A percentile compares a stretch with the other conserved stretches of the same genome.
phyloP scores from a whole-genome alignment of 2,888 invertebrate genomes.

The Rugalucina vietnamica region DNA sequence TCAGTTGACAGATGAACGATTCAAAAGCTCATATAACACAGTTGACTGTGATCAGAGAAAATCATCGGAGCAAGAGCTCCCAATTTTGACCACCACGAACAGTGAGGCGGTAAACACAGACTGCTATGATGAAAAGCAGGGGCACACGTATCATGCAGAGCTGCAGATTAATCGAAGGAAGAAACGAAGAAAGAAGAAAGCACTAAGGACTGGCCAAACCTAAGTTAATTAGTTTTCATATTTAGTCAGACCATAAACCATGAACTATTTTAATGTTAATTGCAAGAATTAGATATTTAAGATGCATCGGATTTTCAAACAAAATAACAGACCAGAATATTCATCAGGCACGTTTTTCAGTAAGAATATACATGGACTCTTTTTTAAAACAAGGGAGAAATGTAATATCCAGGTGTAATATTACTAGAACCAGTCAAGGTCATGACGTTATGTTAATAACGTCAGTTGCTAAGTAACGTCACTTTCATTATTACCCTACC shows the following conservation, averaged over 20 bases:
- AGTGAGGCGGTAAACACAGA: not conserved
- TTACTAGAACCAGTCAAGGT: not conserved
- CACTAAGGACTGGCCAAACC: not conserved
- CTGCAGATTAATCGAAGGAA: not conserved
- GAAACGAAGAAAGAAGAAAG: constrained; percentile 9
- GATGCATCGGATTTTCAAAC: not conserved
- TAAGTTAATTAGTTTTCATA: not conserved
- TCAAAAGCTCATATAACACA: not conserved
- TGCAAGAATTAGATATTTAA: not conserved
- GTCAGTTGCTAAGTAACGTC: constrained; percentile 1
- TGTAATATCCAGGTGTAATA: not conserved
- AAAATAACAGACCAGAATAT: not conserved
- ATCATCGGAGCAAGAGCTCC: not conserved
- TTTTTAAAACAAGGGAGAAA: not conserved
- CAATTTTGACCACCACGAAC: not conserved
- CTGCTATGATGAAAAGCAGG: not conserved
- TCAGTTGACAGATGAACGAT: not conserved
- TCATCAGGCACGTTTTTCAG: not conserved
- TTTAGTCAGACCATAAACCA: not conserved
- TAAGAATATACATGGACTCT: not conserved
- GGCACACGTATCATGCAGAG: not conserved
- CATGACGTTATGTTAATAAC: not conserved
- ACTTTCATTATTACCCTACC: not conserved
- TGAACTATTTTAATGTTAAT: not conserved
- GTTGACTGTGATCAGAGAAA: not conserved